A percentile compares a stretch with the other conserved stretches of the same genome.
phyloP scores from a whole-genome alignment of 2,113 vertebrate species.

The Eudyptes chrysolophus region DNA sequence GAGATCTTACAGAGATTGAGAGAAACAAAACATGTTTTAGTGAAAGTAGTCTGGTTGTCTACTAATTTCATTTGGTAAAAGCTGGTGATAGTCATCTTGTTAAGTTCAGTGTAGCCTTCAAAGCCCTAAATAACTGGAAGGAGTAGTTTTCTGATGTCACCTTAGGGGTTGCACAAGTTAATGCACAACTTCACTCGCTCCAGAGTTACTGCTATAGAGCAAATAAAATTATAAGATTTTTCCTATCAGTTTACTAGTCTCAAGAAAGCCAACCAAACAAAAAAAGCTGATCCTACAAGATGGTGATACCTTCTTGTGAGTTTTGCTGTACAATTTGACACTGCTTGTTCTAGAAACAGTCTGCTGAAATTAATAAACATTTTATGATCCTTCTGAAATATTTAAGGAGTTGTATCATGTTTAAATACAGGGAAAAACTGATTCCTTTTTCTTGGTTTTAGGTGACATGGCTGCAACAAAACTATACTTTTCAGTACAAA shows the following conservation, averaged over 20 bases:
- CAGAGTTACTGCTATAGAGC: neutral
- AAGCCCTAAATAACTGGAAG: neutral
- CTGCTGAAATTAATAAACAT: neutral
- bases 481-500: neutral
- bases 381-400: neutral
- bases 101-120: neutral
- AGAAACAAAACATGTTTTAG: neutral
- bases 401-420: neutral
- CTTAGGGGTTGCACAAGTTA: neutral
- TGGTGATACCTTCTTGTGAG: neutral
- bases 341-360: neutral
- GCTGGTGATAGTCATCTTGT: neutral
- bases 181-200: neutral
- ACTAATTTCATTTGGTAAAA: neutral
- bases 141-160: neutral
- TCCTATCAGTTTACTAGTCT: neutral
- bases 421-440: neutral
- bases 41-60: neutral
- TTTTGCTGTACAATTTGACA: neutral
- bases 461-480: neutral
- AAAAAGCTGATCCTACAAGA: neutral
- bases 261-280: neutral
- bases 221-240: neutral
- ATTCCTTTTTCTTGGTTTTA: neutral
- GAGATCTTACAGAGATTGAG: neutral